These are phyloP conservation scores for Monopis laevigella DNA, from an alignment of 2,888 invertebrate genomes.

Conservation along the genomic window DNA sequence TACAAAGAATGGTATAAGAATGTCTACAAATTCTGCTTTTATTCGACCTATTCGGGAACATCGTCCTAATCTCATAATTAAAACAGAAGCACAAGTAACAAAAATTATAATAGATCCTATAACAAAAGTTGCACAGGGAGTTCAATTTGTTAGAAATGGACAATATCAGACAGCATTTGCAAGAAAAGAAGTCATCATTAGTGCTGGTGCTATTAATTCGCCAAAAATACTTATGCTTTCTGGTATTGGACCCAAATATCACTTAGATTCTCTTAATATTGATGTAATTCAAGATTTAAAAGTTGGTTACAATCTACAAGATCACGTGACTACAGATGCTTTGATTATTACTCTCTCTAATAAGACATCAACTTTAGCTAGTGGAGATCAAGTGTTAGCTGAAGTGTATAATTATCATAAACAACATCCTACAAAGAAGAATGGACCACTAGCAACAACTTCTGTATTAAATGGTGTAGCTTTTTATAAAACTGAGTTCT, in stretches of 20 bases:
- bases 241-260: constrained; percentile 70
- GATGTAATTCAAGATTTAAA: constrained; percentile 70
- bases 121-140: constrained; percentile 52
- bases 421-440: constrained; percentile 37
- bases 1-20: constrained; percentile 65
- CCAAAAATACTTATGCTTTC: constrained; percentile 73
- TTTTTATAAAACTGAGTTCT: constrained; percentile 68
- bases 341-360: constrained; percentile 55
- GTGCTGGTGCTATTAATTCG: constrained; percentile 69
- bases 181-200: constrained; percentile 70
- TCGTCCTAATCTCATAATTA: constrained; percentile 57
- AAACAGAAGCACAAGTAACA: constrained; percentile 61
- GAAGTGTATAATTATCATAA: constrained; percentile 52
- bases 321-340: constrained; percentile 75
- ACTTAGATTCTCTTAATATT: constrained; percentile 57
- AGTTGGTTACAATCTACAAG: constrained; percentile 79
- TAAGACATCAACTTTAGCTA: constrained; percentile 57
- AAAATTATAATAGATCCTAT: constrained; percentile 69
- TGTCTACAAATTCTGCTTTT: constrained; percentile 72
- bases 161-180: constrained; percentile 48
- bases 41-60: constrained; percentile 71
- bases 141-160: constrained; percentile 47
- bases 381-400: constrained; percentile 36
- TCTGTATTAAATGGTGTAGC: constrained; percentile 65
- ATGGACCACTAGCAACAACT: constrained; percentile 64